Percentiles rank a stretch among this genome's conserved stretches.
Evolutionary conservation across 2,797 vertebrate genomes (phyloP).

Genomic region (Sternotherus odoratus): DNA sequence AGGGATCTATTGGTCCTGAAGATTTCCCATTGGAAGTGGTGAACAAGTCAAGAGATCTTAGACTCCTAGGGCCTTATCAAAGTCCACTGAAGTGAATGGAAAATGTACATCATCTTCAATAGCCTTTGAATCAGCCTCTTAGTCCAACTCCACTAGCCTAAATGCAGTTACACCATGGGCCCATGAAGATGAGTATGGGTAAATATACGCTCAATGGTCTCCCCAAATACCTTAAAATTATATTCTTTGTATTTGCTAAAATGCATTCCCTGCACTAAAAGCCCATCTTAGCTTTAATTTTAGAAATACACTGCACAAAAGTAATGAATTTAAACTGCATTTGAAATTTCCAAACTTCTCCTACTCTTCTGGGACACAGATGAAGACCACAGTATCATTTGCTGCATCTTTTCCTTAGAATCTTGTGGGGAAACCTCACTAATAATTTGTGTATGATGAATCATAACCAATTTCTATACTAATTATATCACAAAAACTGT

Average conservation of each 20-base stretch:
- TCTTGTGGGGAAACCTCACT: background rate
- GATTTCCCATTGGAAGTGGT: background rate
- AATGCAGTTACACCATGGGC: conserved; percentile 10
- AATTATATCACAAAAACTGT: conserved; percentile 26
- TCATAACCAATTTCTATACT: conserved; percentile 4
- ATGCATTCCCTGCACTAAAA: conserved; percentile 34
- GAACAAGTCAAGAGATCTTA: background rate
- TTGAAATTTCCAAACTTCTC: background rate
- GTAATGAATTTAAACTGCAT: background rate
- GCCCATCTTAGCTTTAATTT: background rate
- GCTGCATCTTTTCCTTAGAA: background rate
- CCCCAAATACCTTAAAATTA: conserved; percentile 30
- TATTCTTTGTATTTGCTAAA: conserved; percentile 26
- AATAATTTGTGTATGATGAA: background rate
- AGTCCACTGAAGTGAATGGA: conserved; percentile 32
- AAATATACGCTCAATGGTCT: background rate
- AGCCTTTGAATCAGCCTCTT: background rate
- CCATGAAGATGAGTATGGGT: background rate
- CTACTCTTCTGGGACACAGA: background rate
- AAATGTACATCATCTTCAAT: conserved; percentile 18
- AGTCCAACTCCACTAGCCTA: conserved; percentile 21
- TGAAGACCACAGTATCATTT: background rate
- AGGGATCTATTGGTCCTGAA: background rate
- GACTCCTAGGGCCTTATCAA: background rate
- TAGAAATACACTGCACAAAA: conserved; percentile 25